These are phyloP conservation scores for Drosophila melanica DNA, from an alignment of 1,140 invertebrate species.

Conservation along the genomic window DNA sequence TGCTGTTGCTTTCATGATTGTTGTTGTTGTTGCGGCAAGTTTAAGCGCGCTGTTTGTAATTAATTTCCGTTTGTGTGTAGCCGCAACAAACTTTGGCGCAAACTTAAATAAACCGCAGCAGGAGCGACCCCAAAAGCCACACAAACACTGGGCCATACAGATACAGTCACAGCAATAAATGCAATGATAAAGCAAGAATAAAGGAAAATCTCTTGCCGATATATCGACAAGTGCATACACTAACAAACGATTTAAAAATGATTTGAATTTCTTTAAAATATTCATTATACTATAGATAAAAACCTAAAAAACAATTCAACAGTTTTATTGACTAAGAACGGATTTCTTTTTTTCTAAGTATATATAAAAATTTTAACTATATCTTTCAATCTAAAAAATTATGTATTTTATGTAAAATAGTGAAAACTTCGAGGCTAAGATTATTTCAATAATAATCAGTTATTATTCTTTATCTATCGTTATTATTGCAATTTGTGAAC, in stretches of 20 bases:
- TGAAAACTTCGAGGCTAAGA: too few relatives aligned
- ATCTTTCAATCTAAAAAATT: too few relatives aligned
- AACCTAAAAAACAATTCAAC: too few relatives aligned
- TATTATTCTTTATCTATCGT: too few relatives aligned
- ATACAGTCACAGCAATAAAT: constrained; percentile 16
- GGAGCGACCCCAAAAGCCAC: constrained; percentile 38
- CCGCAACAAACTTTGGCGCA: constrained; percentile 69
- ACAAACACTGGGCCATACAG: constrained; percentile 5
- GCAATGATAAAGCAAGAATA: constrained; percentile 36
- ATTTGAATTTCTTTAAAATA: too few relatives aligned
- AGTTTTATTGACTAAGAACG: too few relatives aligned
- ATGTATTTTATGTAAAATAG: too few relatives aligned
- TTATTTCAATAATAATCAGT: too few relatives aligned
- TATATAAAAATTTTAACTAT: too few relatives aligned
- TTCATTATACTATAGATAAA: too few relatives aligned
- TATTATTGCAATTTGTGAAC: not conserved
- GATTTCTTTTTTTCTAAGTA: too few relatives aligned
- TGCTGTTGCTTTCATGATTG: not conserved
- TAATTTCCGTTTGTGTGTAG: constrained; percentile 80
- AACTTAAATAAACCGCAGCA: constrained; percentile 73
- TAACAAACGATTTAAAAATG: not conserved
- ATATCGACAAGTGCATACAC: constrained; percentile 1
- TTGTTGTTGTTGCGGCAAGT: constrained; percentile 57
- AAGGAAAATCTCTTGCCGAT: not conserved
- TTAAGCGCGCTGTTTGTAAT: constrained; percentile 78